Conservation (phyloP, 2,888 invertebrate species). For the Nephrotoma guestfalica region DNA sequence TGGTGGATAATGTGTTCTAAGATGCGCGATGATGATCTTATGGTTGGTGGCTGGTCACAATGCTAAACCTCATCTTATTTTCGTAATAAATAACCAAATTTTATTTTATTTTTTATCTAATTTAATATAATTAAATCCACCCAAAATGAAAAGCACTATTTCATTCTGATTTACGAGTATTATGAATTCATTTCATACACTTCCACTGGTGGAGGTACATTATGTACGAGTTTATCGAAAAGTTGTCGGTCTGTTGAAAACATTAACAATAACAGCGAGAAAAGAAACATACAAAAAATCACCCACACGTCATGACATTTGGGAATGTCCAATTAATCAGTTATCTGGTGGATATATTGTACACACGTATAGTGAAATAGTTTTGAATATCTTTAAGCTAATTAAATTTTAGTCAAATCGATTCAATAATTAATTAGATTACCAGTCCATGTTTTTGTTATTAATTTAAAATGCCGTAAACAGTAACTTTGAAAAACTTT, state of each 20-base stretch:
- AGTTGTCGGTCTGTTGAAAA: neutral
- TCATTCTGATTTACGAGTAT: neutral
- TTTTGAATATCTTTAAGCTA: too few species aligned
- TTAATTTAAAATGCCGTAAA: too few species aligned
- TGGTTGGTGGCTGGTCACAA: neutral
- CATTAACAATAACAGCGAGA: neutral
- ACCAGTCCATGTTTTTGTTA: too few species aligned
- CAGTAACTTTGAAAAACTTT: too few species aligned
- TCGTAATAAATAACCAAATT: neutral
- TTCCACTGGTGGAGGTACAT: neutral
- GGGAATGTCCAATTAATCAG: neutral
- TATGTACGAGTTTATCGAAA: neutral
- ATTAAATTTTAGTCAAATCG: too few species aligned
- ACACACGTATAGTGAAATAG: too few species aligned
- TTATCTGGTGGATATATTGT: too few species aligned
- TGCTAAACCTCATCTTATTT: neutral
- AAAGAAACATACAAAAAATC: neutral
- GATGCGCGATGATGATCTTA: neutral
- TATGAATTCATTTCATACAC: neutral
- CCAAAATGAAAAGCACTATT: neutral
- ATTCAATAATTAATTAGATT: too few species aligned
- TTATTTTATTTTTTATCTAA: neutral
- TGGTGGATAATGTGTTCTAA: neutral
- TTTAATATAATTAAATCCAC: neutral
- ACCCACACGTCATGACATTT: neutral